These are phyloP conservation scores for Fopius arisanus DNA, from an alignment of 1,140 invertebrate genomes.

Conservation along the genomic window DNA sequence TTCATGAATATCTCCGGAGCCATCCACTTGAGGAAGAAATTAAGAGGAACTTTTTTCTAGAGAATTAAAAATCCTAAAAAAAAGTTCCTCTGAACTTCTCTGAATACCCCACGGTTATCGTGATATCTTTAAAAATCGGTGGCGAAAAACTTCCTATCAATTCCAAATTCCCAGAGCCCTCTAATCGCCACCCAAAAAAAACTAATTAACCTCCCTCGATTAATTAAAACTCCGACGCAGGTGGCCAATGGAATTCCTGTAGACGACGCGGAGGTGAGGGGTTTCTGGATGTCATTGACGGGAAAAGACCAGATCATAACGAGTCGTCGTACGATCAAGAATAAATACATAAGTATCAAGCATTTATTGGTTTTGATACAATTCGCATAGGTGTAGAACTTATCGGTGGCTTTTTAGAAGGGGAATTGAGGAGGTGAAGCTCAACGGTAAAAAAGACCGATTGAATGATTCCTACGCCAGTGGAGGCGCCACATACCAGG, in stretches of 20 bases:
- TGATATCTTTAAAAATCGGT: too few species aligned
- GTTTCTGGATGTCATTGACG: constrained; percentile 1
- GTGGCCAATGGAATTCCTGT: constrained; percentile 29
- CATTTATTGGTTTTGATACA: constrained; percentile 3
- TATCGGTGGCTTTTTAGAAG: not conserved
- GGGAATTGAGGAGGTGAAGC: constrained; percentile 5
- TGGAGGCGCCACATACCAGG: constrained; percentile 62
- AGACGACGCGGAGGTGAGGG: not conserved
- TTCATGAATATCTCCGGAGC: too few species aligned
- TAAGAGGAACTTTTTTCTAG: too few species aligned
- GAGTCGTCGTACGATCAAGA: not conserved
- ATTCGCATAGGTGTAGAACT: not conserved
- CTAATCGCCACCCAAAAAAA: too few species aligned
- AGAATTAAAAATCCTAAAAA: too few species aligned
- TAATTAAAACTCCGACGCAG: constrained; percentile 10
- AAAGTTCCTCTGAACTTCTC: too few species aligned
- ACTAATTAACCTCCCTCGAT: too few species aligned
- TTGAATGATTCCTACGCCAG: constrained; percentile 58
- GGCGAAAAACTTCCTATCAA: too few species aligned
- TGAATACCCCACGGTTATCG: too few species aligned
- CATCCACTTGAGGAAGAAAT: too few species aligned
- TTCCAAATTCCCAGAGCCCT: too few species aligned
- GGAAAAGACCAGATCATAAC: not conserved
- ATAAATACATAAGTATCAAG: not conserved
- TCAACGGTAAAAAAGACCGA: constrained; percentile 32